phyloP scores from a whole-genome alignment of 2,113 vertebrate genomes.

The Halcyon malimbica region DNA sequence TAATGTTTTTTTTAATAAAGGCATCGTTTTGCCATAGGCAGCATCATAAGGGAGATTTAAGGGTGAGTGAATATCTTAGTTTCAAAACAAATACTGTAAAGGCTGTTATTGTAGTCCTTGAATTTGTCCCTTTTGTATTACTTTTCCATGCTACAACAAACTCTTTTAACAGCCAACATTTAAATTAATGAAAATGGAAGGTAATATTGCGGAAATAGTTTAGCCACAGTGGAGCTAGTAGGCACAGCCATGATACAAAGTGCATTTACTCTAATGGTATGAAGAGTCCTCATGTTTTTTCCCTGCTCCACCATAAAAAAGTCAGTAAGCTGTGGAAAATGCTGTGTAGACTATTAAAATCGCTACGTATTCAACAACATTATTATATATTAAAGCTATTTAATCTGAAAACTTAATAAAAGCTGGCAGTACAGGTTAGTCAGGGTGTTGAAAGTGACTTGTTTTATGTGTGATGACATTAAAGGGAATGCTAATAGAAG shows the following conservation, averaged over 20 bases:
- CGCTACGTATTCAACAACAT: neutral
- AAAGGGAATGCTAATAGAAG: conserved; percentile 52
- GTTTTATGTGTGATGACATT: conserved; percentile 19
- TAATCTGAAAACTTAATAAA: conserved; percentile 31
- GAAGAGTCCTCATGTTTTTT: neutral
- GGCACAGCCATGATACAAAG: neutral
- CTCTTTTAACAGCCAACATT: neutral
- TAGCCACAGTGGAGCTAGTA: neutral
- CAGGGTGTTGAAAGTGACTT: conserved; percentile 21
- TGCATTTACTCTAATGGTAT: neutral
- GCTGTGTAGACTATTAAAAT: conserved; percentile 12
- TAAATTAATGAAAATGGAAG: neutral
- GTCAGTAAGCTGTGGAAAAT: conserved; percentile 2
- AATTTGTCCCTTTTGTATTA: neutral
- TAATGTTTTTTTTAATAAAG: neutral
- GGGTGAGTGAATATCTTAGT: neutral
- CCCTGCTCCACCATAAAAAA: neutral
- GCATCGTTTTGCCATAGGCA: neutral
- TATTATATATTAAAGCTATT: neutral
- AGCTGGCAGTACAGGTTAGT: neutral
- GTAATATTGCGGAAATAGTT: neutral
- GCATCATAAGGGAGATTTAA: neutral
- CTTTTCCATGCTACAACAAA: neutral
- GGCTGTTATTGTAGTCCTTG: neutral
- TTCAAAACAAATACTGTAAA: neutral